phyloP scores from a whole-genome alignment of 64 coral and sea anemone genomes.

The Dendronephthya gigantea region DNA sequence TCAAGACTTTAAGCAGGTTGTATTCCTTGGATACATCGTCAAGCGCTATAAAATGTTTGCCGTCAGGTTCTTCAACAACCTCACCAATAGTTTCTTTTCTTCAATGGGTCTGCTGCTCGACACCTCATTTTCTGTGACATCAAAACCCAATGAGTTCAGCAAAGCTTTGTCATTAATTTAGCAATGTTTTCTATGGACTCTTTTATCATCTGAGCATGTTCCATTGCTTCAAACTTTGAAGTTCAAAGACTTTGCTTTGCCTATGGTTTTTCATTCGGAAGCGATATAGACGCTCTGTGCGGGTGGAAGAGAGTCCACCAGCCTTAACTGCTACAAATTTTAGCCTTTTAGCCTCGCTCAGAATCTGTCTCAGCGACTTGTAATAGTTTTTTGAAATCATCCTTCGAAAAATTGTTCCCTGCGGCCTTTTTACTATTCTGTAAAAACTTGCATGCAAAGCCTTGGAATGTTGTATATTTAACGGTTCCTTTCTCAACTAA shows the following conservation, averaged over 20 bases:
- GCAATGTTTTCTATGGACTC: conserved; percentile 48
- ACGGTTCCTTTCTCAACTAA: neutral
- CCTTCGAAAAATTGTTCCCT: neutral
- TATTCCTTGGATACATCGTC: neutral
- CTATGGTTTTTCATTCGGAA: neutral
- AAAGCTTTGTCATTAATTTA: conserved; percentile 30
- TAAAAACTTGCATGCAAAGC: neutral
- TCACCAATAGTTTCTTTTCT: neutral
- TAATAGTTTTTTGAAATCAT: conserved; percentile 12
- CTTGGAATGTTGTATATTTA: neutral
- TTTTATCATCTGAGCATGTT: conserved; percentile 18
- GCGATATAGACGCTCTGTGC: neutral
- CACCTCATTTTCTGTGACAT: neutral
- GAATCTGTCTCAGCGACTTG: neutral
- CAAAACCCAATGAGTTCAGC: conserved; percentile 11
- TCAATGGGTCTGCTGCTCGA: neutral
- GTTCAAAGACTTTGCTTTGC: conserved; percentile 29
- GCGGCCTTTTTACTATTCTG: neutral
- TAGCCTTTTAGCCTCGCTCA: neutral
- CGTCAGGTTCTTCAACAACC: neutral
- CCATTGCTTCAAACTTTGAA: too few species aligned
- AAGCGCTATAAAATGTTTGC: neutral
- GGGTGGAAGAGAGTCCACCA: neutral
- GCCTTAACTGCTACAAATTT: conserved; percentile 8
- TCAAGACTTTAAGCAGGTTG: neutral